Base-by-base conservation (phyloP, 1,140 invertebrate genomes). In the Tetramorium simillimum region DNA sequence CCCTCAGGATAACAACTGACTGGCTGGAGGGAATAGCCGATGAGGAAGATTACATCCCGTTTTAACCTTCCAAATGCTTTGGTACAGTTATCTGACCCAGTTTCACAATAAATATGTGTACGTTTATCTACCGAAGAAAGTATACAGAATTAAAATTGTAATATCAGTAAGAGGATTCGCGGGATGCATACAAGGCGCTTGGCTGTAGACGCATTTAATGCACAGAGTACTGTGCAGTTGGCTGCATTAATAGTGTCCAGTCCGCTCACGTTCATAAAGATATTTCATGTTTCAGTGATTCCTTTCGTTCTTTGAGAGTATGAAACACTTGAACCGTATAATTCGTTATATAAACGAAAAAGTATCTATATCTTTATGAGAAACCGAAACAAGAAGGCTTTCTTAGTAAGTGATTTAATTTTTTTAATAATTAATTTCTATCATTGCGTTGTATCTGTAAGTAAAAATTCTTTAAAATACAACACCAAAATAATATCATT, bases 1-100 rank as follows among this genome's bases (percentile, higher is more conserved):
- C 69, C 80, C 80, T 73, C 69, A 62, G 80, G 80, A 75, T 84
- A 84, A 82, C 67, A 82, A 84, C 80, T 37, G 56, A 37, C 80
- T 49, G 51, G 51, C 53, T 56, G 80, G 51, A 78, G 86, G 60
- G 72, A 62, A 86, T 69, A 86, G 85, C 65, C 87, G 75, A 69
- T 81, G 86, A 67, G 65, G 40, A 60, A 63, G 60, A 67, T 33
- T 60, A 76, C 24, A 56, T 12, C 69, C 43, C 53, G 69, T 62
- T 75, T 84, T 75, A 75, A 16, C 69, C 18, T 46, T 6, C 53
- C 18, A 28, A 43, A 46, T 21, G 12, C 40, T 12, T 33, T 18
- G 69, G 12, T 49, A 40, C 40, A 60, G 51, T 46, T 73, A 84
- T 60, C 56, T 75, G 80, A 84, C 69, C 80, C 4, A 84, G 43